Percentiles rank a stretch among this genome's conserved stretches.
Evolutionary conservation across 2,113 vertebrate genomes (phyloP).

Genomic region (Lepus americanus): DNA sequence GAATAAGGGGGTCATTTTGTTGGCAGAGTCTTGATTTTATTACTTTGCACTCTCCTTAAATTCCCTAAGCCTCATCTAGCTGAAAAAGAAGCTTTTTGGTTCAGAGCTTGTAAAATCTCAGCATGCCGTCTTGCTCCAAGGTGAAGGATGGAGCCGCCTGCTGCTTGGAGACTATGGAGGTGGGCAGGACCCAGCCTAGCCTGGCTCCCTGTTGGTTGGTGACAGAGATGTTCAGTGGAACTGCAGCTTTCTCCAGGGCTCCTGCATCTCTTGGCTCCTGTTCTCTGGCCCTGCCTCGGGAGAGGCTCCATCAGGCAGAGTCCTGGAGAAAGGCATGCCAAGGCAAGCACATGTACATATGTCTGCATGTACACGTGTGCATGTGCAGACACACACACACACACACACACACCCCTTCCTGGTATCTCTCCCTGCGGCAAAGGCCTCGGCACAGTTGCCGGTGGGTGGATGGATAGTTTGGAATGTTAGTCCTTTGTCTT

Average conservation of each 20-base stretch:
- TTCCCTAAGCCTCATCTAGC: neutral
- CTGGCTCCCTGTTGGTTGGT: neutral
- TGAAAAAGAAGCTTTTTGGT: slow-evolving; percentile 68
- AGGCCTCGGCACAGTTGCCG: neutral
- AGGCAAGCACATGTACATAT: neutral
- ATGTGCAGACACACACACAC: neutral
- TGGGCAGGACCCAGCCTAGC: neutral
- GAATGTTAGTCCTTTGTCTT: neutral
- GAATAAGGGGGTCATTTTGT: slow-evolving; percentile 73
- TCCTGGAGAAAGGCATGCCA: neutral
- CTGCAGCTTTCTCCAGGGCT: neutral
- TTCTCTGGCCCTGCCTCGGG: neutral
- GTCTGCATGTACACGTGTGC: neutral
- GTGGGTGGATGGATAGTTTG: neutral
- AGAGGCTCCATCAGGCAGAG: neutral
- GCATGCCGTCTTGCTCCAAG: neutral
- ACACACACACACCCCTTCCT: neutral
- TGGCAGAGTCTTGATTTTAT: slow-evolving; percentile 78
- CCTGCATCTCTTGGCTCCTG: neutral
- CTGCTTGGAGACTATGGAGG: neutral
- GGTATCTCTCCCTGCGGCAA: neutral
- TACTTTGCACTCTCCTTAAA: slow-evolving; percentile 59
- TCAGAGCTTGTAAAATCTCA: slow-evolving; percentile 64
- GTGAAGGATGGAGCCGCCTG: neutral
- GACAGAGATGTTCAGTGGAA: neutral